Percentiles rank a stretch among this genome's conserved stretches.
Evolutionary conservation across 2,797 vertebrate genomes (phyloP).

Genomic region (Galagoides demidoff): DNA sequence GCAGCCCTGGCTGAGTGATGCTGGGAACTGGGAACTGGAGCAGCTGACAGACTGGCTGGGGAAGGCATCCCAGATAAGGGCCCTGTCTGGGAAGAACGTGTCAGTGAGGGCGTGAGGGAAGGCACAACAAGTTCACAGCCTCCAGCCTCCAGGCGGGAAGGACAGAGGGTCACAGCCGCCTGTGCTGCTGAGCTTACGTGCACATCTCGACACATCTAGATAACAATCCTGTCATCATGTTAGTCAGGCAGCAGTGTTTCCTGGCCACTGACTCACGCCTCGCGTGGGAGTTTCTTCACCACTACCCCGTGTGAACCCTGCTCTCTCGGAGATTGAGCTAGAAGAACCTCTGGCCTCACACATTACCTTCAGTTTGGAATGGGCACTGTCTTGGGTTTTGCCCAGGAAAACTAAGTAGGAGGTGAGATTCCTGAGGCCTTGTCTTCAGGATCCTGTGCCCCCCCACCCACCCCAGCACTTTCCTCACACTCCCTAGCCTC

Average conservation of each 20-base stretch:
- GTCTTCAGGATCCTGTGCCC: background rate
- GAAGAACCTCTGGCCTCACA: constrained; percentile 1
- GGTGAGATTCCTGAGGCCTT: background rate
- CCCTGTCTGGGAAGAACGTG: background rate
- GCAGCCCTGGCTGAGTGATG: background rate
- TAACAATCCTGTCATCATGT: background rate
- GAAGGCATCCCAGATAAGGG: background rate
- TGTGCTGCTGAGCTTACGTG: background rate
- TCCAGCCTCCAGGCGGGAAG: background rate
- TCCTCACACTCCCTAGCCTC: background rate
- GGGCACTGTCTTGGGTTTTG: background rate
- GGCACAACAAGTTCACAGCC: background rate
- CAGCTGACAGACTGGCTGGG: background rate
- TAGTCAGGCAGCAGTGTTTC: constrained; percentile 39
- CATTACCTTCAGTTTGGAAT: background rate
- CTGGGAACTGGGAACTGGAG: background rate
- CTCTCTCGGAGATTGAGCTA: background rate
- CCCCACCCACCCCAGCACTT: background rate
- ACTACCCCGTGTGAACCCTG: constrained; percentile 37
- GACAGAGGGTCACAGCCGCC: background rate
- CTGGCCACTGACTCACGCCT: constrained; percentile 46
- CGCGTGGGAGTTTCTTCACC: constrained; percentile 43
- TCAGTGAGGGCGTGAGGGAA: background rate
- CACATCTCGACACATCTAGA: background rate
- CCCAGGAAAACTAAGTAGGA: constrained; percentile 21